Percentiles rank a stretch among this genome's conserved stretches.
phyloP scores from a whole-genome alignment of 1,140 invertebrate species.

The Planococcus citri region DNA sequence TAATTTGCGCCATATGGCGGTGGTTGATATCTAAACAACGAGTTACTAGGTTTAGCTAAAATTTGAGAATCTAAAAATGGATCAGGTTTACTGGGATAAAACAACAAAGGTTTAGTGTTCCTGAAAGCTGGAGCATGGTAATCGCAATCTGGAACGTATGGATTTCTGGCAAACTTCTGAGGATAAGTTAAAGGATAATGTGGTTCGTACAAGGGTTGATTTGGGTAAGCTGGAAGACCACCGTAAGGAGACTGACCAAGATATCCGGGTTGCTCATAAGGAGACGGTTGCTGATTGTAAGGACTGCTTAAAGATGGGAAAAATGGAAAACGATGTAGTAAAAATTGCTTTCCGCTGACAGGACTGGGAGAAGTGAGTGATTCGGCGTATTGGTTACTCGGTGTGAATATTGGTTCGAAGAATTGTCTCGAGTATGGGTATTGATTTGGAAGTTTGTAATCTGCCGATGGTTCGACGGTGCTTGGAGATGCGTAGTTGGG shows the following conservation, averaged over 20 bases:
- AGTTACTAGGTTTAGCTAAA: background rate
- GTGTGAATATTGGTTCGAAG: background rate
- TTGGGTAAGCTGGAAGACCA: background rate
- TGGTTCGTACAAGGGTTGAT: background rate
- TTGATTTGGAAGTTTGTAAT: background rate
- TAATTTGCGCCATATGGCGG: background rate
- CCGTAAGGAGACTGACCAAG: background rate
- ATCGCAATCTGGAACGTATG: conserved; percentile 2
- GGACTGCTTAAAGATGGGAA: background rate
- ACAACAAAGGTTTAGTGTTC: background rate
- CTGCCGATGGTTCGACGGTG: background rate
- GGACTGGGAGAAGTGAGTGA: background rate
- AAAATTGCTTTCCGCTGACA: background rate
- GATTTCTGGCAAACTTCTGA: conserved; percentile 5
- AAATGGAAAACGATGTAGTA: background rate
- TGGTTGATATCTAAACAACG: background rate
- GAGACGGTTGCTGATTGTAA: background rate
- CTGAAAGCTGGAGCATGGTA: background rate
- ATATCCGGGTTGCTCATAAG: background rate
- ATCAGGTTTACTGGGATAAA: background rate
- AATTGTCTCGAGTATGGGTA: conserved; percentile 11
- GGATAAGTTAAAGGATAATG: background rate
- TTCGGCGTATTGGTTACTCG: conserved; percentile 4
- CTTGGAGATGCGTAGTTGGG: background rate
- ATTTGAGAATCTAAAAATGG: background rate